These are phyloP conservation scores for Drosophila jambulina DNA, from an alignment of 1,140 invertebrate species.

Conservation along the genomic window DNA sequence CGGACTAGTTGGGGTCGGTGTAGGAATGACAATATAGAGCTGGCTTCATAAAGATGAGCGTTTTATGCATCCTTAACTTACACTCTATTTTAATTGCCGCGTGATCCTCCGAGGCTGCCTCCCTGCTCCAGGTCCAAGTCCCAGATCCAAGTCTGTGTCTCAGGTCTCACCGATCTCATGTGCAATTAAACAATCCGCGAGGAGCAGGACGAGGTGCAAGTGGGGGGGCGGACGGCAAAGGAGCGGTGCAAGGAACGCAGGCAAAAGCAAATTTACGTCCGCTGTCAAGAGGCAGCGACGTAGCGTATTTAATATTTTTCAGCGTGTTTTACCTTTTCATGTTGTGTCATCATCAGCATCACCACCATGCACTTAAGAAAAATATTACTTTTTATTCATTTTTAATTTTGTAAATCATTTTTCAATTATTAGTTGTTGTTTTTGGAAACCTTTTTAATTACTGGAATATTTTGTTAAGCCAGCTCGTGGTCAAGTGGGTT, in stretches of 20 bases:
- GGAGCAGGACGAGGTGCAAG: constrained; percentile 2
- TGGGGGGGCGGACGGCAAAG: not conserved
- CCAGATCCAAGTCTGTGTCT: not conserved
- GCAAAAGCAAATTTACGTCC: constrained; percentile 84
- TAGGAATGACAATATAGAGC: constrained; percentile 39
- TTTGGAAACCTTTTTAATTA: too few species aligned
- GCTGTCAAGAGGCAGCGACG: constrained; percentile 83
- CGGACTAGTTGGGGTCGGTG: not conserved
- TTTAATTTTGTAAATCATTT: too few species aligned
- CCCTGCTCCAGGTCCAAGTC: constrained; percentile 19
- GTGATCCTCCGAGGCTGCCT: constrained; percentile 55
- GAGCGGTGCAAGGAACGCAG: constrained; percentile 12
- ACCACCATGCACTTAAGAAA: constrained; percentile 11
- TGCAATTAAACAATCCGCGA: constrained; percentile 76
- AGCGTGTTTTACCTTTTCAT: constrained; percentile 84
- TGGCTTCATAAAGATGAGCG: constrained; percentile 74
- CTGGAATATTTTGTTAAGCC: too few species aligned
- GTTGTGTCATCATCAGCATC: constrained; percentile 84
- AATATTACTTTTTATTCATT: too few species aligned
- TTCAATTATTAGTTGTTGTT: too few species aligned
- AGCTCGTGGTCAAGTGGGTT: too few species aligned
- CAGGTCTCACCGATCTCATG: constrained; percentile 55
- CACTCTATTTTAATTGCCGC: constrained; percentile 84
- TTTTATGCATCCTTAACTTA: constrained; percentile 84
- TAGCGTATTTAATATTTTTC: constrained; percentile 85